Evolutionary conservation across 1,140 invertebrate species (phyloP), one percentile per base, ranked within the genome.

Genomic region (Halesus radiatus): DNA sequence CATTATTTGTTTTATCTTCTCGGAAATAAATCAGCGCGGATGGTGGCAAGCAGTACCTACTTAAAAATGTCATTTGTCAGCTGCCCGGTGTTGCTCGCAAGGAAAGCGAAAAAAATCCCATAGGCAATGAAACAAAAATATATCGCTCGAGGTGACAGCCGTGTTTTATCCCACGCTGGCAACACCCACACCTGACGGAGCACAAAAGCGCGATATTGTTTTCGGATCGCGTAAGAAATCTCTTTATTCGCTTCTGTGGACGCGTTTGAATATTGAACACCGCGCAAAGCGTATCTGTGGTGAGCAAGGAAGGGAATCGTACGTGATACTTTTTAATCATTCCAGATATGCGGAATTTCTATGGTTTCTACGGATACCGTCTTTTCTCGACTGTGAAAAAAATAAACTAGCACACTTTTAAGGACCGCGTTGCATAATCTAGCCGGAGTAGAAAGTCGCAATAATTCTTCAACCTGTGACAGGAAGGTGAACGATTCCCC

Each of bases 161-260:
- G 78, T 68, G 60, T 83, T 83, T 80, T 83, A 78, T 83, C 73
- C 52, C 26, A 70, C 52, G 76, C 72, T 76, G 81, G 81, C 81
- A 77, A 82, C 81, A 82, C 81, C 81, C 79, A 78, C 70, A 53
- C 76, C 81, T 83, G 81, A 83, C 81, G 76, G 77, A 80, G 81
- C 81, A 80, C 76, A 76, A 80, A 80, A 79, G 70, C 75, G 68
- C 76, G 81, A 83, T 83, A 83, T 83, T 83, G 81, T 83, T 83
- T 83, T 80, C 79, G 70, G 79, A 80, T 83, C 81, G 79, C 81
- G 79, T 80, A 80, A 83, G 81, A 79, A 83, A 83, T 83, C 81
- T 83, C 79, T 80, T 80, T 80, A 80, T 83, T 72, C 79, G 76
- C 70, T 66, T 20, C 75, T 66, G 52, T 70, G 73, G 77, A 80